phyloP scores from a whole-genome alignment of 2,113 vertebrate species.

The Chrysemys picta region DNA sequence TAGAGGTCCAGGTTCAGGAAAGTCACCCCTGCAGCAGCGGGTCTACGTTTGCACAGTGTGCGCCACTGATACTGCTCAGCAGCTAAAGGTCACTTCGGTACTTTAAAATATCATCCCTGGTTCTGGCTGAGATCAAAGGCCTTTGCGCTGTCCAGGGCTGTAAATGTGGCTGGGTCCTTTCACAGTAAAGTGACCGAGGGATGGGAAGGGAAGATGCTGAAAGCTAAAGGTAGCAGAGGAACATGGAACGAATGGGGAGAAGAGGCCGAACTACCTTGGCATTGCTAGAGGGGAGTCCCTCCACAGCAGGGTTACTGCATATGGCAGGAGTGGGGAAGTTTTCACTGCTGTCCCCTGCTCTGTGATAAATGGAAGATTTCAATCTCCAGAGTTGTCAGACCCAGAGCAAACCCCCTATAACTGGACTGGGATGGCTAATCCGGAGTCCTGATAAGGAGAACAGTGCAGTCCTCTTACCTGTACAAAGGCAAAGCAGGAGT shows the following conservation, averaged over 20 bases:
- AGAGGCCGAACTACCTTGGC: neutral
- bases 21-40: neutral
- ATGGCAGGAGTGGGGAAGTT: neutral
- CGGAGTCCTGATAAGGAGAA: neutral
- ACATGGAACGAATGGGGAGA: neutral
- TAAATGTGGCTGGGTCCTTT: neutral
- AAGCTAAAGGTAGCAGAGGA: neutral
- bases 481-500: neutral
- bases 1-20: neutral
- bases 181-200: neutral
- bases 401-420: neutral
- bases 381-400: neutral
- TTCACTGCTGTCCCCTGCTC: neutral
- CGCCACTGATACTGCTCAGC: neutral
- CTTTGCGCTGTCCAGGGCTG: neutral
- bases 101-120: neutral
- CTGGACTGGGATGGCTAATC: neutral
- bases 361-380: neutral
- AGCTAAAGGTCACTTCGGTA: neutral
- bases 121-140: neutral
- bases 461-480: neutral
- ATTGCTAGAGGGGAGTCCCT: neutral
- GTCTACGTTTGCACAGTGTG: neutral
- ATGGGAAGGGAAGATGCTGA: neutral
- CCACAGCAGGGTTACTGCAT: neutral